Evolutionary conservation across 2,797 vertebrate species (phyloP), one percentile per base, ranked within the genome.

Genomic region (Aldrovandia affinis): DNA sequence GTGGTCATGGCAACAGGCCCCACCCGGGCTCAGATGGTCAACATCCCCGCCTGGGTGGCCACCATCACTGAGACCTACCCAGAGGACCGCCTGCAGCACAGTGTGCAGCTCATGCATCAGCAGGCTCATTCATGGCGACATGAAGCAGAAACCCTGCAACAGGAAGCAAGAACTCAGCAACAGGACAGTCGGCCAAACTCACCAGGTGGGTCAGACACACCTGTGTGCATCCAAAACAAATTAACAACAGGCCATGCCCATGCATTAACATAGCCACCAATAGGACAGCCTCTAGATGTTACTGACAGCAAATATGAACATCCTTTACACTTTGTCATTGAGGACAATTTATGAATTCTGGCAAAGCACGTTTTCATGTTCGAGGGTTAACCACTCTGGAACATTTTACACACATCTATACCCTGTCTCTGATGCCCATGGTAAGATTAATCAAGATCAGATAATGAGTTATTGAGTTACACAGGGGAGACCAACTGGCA

Each of bases 1-100:
- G 89, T 96, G 0, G 86, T 96, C 5, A 83, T 96, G 91, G 95
- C 95, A 0, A 95, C 94, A 9, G 96, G 95, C 59, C 94, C 95
- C 0, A 96, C 94, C 15, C 89, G 95, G 9, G 91, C 93, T 33
- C 94, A 94, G 86, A 96, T 96, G 95, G 95, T 93, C 33, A 96
- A 95, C 89, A 91, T 96, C 85, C 95, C 95, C 0, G 50, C 78
- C 0, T 96, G 96, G 95, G 95, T 94, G 55, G 83, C 61, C 36
- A 83, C 68, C 55, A 94, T 96, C 1, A 86, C 80, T 22, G 94
- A 96, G 89, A 93, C 70, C 70, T 96, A 91, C 87, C 95, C 95
- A 5, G 93, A 96, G 86, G 93, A 92, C 54, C 90, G 91, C 7
- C 63, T 96, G 55, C 95, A 91, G 47, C 95, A 96, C 90, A 95